phyloP scores from a whole-genome alignment of 2,888 invertebrate species.

The Microctonus aethiopoides region DNA sequence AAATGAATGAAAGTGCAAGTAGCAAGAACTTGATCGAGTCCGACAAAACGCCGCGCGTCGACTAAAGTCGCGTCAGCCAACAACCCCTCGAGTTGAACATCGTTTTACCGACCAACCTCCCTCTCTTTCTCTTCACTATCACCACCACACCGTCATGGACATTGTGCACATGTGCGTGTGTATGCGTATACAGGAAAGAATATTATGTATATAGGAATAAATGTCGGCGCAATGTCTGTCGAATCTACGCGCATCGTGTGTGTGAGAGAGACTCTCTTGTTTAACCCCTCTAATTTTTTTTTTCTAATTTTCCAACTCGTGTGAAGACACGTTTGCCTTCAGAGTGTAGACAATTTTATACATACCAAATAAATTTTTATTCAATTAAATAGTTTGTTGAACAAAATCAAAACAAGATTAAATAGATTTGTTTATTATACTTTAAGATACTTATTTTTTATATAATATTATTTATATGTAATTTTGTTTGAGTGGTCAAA shows the following conservation, averaged over 20 bases:
- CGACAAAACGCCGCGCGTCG: conserved; percentile 29
- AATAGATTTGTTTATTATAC: too few relatives aligned
- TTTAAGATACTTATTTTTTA: too few relatives aligned
- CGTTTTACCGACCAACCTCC: conserved; percentile 36
- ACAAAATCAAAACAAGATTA: too few relatives aligned
- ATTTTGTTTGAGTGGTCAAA: too few relatives aligned
- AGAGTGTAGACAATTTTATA: background rate
- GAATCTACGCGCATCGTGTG: background rate
- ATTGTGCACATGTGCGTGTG: too few relatives aligned
- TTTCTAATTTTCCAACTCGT: background rate
- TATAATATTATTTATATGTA: too few relatives aligned
- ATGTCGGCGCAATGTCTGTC: conserved; percentile 34
- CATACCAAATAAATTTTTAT: background rate
- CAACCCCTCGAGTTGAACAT: conserved; percentile 23
- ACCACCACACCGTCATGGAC: too few relatives aligned
- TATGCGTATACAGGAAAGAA: background rate
- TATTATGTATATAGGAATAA: conserved; percentile 11
- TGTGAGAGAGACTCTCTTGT: too few relatives aligned
- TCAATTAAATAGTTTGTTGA: too few relatives aligned
- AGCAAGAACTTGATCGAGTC: conserved; percentile 19
- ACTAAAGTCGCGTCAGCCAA: conserved; percentile 23
- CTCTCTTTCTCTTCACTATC: conserved; percentile 30
- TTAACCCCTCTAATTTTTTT: background rate
- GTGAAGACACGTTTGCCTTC: background rate
- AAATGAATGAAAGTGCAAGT: background rate